Base-by-base conservation (phyloP, 1,140 invertebrate species). In the Drosophila ohnishii region DNA sequence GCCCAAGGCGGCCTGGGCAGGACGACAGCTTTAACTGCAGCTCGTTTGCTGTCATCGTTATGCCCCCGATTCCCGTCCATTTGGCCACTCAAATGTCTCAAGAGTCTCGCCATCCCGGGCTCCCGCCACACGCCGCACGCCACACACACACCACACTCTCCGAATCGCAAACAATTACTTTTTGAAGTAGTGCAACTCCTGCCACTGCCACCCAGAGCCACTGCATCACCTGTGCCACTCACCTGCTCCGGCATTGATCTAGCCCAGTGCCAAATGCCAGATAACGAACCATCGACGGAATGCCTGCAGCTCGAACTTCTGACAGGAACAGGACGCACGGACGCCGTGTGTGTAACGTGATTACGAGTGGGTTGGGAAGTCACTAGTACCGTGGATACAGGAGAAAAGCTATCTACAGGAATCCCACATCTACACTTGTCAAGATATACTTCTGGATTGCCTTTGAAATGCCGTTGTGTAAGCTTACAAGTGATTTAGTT, bases 101-200 rank as follows among this genome's bases (percentile, higher is more conserved):
- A 88, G 84, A 84, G 83, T 73, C 58, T 73, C 72, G 81, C 74
- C 81, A 78, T 67, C 58, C 67, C 58, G 47, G 13, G 22, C 44
- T 8, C 42, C 65, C 71, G 66, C 64, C 76, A 45, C 63, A 60
- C 63, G 44, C 60, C 45, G 8, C 45, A 47, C 40, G 19, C 45
- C 63, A 28, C 66, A 58, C 75, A 62, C 58, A 85, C 65, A 48
- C 78, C 83, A 63, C 71, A 79, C 83, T 86, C 82, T 86, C 63
- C 79, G 78, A 88, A 88, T 88, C 85, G 84, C 84, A 88, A 88
- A 89, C 84, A 88, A 88, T 88, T 88, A 88, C 85, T 84, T 88
- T 87, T 80, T 87, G 72, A 88, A 87, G 84, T 88, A 82, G 67
- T 83, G 67, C 67, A 57, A 66, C 51, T 32, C 45, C 62, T 70